phyloP scores from a whole-genome alignment of 2,797 vertebrate genomes.

The Phyllotis vaccarum region DNA sequence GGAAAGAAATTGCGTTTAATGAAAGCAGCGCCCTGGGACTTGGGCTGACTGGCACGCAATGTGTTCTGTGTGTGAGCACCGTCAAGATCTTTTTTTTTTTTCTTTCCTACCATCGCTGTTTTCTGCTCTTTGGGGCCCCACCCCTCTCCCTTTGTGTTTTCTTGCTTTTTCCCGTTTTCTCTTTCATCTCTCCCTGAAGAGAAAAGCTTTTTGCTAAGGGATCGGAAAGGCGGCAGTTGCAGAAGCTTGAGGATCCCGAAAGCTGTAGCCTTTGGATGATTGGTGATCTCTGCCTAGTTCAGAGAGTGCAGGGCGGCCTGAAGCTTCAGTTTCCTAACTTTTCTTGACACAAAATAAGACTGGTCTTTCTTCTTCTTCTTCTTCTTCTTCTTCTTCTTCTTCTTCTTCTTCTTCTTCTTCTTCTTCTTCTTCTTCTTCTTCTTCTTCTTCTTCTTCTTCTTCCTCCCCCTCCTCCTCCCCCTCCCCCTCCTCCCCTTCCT shows the following conservation, averaged over 20 bases:
- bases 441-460: too few relatives aligned
- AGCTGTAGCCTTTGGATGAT: neutral
- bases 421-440: too few relatives aligned
- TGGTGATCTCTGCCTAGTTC: neutral
- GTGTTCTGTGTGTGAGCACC: neutral
- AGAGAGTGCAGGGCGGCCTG: neutral
- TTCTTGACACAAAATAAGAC: neutral
- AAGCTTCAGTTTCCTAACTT: neutral
- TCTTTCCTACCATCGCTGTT: neutral
- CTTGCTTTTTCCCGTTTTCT: neutral
- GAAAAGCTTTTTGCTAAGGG: neutral
- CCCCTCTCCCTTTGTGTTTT: neutral
- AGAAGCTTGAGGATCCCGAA: neutral
- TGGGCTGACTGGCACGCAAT: neutral
- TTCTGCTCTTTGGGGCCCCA: neutral
- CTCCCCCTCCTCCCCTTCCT: fast-evolving
- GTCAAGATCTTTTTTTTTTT: neutral
- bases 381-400: neutral
- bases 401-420: neutral
- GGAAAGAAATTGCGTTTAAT: conserved; percentile 46
- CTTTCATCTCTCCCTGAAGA: neutral
- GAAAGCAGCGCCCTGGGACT: conserved; percentile 48
- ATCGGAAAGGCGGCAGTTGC: neutral
- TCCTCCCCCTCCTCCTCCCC: fast-evolving
- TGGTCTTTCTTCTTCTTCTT: fast-evolving